Base-by-base conservation (phyloP, 1,140 invertebrate genomes). In the Neodiprion fabricii region DNA sequence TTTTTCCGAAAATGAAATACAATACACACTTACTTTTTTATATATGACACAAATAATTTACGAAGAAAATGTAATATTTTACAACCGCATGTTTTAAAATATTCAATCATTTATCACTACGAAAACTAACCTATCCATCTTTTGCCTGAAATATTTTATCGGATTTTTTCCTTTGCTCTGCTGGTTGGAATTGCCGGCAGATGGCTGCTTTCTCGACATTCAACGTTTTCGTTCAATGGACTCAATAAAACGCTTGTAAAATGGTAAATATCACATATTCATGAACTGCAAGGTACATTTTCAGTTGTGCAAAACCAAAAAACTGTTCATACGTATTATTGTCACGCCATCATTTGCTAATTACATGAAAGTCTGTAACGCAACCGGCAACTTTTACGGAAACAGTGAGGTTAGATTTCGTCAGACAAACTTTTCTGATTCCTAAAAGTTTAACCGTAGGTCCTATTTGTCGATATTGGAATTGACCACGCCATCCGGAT, bases 191-290 rank as follows among this genome's bases (percentile, higher is more conserved):
- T 17, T 17, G 53, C 53, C 53, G 53, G 53, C n/a, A 61, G 53
- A 61, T 61, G 53, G 53, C 53, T 17, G 53, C 53, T 61, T 61
- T 9, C 11, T 61, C 53, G 53, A 14, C 53, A 17, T 61, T 61
- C 11, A 9, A 61, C 11, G 53, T 61, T 9, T 12, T 61, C 53
- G 53, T 14, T 61, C 53, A 61, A 61, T 14, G 53, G 53, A 7
- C 53, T 14, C 3, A 9, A 61, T 61, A 61, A 82, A 80, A 76
- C 74, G 47, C 71, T 81, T 10, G 75, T 75, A 82, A 82, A 82
- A 83, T 83, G 82, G 82, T 83, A 79, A 83, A 78, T 82, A 78
- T 77, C 69, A 50, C 48, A 17, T 48, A 79, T 83, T 82, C 28
- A n/a, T 66, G 81, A 81, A 83, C 74, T 78, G 67, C 79, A 81